These are phyloP conservation scores for Halcyon badia DNA, from an alignment of 2,797 vertebrate genomes.

Conservation along the genomic window DNA sequence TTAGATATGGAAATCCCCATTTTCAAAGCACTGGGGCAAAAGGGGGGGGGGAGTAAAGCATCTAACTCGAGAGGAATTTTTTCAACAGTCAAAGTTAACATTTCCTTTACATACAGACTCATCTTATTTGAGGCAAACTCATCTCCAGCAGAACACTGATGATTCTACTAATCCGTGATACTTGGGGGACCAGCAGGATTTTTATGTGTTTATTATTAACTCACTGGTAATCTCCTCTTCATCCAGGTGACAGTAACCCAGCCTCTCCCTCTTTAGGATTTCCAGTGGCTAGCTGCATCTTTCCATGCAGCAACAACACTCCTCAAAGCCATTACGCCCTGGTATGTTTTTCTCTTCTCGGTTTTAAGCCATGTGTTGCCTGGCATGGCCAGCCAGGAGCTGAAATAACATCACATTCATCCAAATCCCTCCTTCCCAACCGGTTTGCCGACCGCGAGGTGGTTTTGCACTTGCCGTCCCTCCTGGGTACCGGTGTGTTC, in stretches of 20 bases:
- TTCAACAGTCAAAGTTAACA: neutral
- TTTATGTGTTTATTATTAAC: neutral
- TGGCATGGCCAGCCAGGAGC: neutral
- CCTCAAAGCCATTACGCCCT: neutral
- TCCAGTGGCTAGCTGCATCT: neutral
- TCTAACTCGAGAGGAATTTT: neutral
- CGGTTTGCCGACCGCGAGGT: accelerated
- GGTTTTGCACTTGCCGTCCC: neutral
- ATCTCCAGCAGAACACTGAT: neutral
- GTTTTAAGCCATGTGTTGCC: neutral
- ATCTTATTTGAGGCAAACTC: neutral
- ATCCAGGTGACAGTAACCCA: neutral
- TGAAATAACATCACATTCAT: neutral
- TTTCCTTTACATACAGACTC: neutral
- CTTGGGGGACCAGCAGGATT: neutral
- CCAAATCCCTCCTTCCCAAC: neutral
- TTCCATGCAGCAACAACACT: accelerated
- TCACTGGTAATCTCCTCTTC: neutral
- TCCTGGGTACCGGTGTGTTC: neutral
- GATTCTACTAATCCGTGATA: neutral
- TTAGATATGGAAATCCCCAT: neutral
- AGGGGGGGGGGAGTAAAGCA: neutral
- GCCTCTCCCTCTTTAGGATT: neutral
- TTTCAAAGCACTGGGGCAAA: neutral
- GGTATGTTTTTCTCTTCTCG: neutral